Evolutionary conservation across 2,888 invertebrate genomes (phyloP), one percentile per base, ranked within the genome.

Genomic region (Caenorhabditis auriculariae): DNA sequence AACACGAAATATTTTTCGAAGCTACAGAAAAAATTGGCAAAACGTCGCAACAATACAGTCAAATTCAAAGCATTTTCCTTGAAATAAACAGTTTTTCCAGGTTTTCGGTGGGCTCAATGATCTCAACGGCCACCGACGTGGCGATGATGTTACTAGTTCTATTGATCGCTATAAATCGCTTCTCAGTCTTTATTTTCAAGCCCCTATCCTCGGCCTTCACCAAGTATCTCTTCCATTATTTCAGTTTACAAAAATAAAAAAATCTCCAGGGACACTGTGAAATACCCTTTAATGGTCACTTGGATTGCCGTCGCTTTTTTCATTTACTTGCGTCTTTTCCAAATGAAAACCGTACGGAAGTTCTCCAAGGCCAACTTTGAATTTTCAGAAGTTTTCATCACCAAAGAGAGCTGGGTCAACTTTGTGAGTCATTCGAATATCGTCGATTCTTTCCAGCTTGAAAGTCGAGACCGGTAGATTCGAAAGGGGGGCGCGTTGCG

Each of bases 121-220:
- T 5, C 4, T 12, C 29, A 5, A 4, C 26, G 7, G 27, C 29
- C 17, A 27, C 29, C 19, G 45, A 45, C 17, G 29, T 32, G 9
- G 12, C 28, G 6, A n/a, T 17, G 4, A 4, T 32, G 4, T 15
- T 7, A 29, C n/a, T 45, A 4, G 45, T 45, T 12, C 19, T 45
- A 19, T 32, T 45, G 5, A 45, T 45, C 19, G 45, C 45, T n/a
- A 26, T 45, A 7, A 45, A 45, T 27, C 45, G 45, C 7, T 45
- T 45, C n/a, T 45, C 45, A 12, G 45, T 45, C 19, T 27, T 45
- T 27, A 32, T 45, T 7, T 4, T n/a, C 28, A 45, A 45, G 19
- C 7, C 7, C 17, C 9, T 45, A 12, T 17, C 28, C 15, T 5
- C 7, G 4, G 26, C 28, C 6, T 45, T 45, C 29, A 19, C 45